Percentiles rank a stretch among this genome's conserved stretches.
Evolutionary conservation across 2,797 vertebrate species (phyloP).

Genomic region (Helarctos malayanus): DNA sequence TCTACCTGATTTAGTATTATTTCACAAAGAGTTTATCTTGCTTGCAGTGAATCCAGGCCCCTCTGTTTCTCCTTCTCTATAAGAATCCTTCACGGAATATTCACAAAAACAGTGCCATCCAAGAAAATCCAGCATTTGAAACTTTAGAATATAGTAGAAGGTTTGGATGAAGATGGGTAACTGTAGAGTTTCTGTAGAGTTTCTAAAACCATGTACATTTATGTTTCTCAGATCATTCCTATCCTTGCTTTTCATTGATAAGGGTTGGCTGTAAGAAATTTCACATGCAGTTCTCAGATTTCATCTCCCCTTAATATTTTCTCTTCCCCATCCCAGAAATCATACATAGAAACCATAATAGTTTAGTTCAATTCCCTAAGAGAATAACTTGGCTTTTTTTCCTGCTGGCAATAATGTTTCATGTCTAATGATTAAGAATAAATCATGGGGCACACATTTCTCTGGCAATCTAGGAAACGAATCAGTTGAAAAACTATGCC

Average conservation of each 20-base stretch:
- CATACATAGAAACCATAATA: not conserved
- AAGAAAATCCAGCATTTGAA: slow-evolving; percentile 36
- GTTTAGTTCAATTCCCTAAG: not conserved
- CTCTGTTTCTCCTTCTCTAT: not conserved
- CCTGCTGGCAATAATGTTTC: not conserved
- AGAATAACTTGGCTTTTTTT: slow-evolving; percentile 57
- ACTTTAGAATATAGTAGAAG: not conserved
- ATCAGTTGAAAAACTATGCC: slow-evolving; percentile 22
- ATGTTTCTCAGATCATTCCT: not conserved
- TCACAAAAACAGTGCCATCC: not conserved
- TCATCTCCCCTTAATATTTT: not conserved
- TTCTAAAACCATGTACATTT: not conserved
- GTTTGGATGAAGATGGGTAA: not conserved
- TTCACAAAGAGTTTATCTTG: not conserved
- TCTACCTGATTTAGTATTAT: not conserved
- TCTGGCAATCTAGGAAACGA: slow-evolving; percentile 46
- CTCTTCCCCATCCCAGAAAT: slow-evolving; percentile 32
- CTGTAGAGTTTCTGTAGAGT: not conserved
- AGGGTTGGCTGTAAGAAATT: not conserved
- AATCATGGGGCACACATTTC: not conserved
- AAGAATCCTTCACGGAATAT: not conserved
- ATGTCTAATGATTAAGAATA: slow-evolving; percentile 38
- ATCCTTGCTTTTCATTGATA: not conserved
- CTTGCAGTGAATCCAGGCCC: not conserved
- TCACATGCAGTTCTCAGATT: not conserved